Base-by-base conservation (phyloP, 1,140 invertebrate species). In the Gryon sp. region DNA sequence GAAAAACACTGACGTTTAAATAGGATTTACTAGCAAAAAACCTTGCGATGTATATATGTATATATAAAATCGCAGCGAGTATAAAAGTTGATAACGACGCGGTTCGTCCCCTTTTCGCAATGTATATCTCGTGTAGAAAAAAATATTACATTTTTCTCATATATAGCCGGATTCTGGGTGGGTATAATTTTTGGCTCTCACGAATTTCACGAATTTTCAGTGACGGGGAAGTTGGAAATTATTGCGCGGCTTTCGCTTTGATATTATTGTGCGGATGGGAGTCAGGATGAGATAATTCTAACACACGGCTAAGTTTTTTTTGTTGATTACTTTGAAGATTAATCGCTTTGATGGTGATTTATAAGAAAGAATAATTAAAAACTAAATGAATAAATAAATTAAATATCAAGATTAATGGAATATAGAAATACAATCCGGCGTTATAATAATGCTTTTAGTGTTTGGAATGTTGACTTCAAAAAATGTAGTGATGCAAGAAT, bases 71-170 rank as follows among this genome's bases (percentile, higher is more conserved):
- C 43, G 55, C 48, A 55, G 60, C 52, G 30, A 32, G 66, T n/a
- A n/a, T n/a, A n/a, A n/a, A n/a, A 70, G 50, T 59, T 76, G 65
- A 76, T 69, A 76, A 76, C 72, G 46, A 57, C 40, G 52, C 2
- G 15, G 46, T 11, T 19, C 50, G 50, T 53, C 57, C 63, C 73
- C 50, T 69, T 41, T 14, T 59, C 43, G 38, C 36, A 15, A 45
- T 50, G 43, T 50, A 52, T 63, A 73, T 57, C 57, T 63, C 40
- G 32, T 22, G 26, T 18, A 48, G 32, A 63, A 60, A 72, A n/a
- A 62, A 74, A 53, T 66, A 74, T 59, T 74, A 74, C 60, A 65
- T 65, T 65, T 74, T 66, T 55, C 60, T 65, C 60, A 45, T 59
- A 74, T 50, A 43, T 30, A 48, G 9, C n/a, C 19, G 22, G 24